phyloP scores from a whole-genome alignment of 2,797 vertebrate species.

The Gobio occitaniae region DNA sequence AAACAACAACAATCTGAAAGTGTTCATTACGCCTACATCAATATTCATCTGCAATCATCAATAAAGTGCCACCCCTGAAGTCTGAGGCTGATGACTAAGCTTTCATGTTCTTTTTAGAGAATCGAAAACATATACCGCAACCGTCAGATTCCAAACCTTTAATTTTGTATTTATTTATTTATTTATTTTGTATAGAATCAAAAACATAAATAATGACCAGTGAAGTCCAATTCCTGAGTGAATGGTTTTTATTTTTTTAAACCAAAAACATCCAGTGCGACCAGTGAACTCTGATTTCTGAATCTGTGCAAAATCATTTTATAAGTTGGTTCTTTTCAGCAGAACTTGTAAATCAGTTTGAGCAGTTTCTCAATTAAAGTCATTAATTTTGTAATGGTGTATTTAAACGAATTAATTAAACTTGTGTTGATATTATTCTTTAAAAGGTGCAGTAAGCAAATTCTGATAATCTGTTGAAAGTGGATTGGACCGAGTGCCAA shows the following conservation, averaged over 20 bases:
- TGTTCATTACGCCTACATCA: background rate
- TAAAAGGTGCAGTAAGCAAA: background rate
- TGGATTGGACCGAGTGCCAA: too few relatives aligned
- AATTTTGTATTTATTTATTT: too few relatives aligned
- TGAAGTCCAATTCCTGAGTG: background rate
- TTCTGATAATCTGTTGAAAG: too few relatives aligned
- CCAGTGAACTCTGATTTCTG: background rate
- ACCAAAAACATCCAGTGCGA: background rate
- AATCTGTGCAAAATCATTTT: background rate
- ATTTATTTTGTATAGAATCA: background rate
- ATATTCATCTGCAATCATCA: constrained; percentile 9
- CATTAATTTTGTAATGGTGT: background rate
- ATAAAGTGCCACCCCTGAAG: background rate
- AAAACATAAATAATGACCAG: background rate
- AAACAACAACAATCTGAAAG: background rate
- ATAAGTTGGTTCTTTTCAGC: too few relatives aligned
- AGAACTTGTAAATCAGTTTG: background rate
- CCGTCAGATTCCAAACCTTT: background rate
- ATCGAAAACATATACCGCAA: background rate
- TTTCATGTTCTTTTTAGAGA: background rate
- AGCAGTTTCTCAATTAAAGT: too few relatives aligned
- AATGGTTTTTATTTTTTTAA: too few relatives aligned
- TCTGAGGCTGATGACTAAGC: background rate
- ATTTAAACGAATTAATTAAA: background rate
- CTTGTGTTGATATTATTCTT: background rate